phyloP scores from a whole-genome alignment of 2,797 vertebrate species.

The Pangasius larnaudii region DNA sequence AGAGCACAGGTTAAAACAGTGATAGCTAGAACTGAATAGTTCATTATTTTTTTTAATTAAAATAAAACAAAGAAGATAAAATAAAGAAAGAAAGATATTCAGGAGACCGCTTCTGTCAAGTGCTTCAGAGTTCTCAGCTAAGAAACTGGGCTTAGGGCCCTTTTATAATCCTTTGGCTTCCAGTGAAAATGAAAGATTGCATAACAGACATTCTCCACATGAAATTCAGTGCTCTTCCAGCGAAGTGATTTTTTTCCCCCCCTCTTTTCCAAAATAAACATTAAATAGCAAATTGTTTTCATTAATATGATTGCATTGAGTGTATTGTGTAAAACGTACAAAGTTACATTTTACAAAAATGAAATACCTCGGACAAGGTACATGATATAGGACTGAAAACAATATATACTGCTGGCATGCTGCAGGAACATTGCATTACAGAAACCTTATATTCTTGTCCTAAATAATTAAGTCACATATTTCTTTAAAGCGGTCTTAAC shows the following conservation, averaged over 20 bases:
- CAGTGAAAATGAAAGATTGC: not conserved
- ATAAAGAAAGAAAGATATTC: not conserved
- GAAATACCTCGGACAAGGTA: too few species aligned
- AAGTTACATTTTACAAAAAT: not conserved
- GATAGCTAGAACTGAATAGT: not conserved
- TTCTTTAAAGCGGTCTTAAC: not conserved
- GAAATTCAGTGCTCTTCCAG: not conserved
- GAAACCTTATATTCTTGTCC: not conserved
- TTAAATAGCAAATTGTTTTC: too few species aligned
- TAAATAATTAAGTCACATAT: not conserved
- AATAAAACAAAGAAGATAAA: not conserved
- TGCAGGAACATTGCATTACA: not conserved
- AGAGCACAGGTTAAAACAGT: slow-evolving; percentile 9
- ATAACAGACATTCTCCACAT: not conserved
- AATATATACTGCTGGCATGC: not conserved
- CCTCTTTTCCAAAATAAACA: too few species aligned
- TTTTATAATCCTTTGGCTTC: slow-evolving; percentile 14
- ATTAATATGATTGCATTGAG: not conserved
- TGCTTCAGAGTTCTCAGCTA: not conserved
- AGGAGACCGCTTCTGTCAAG: not conserved
- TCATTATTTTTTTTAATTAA: slow-evolving; percentile 9
- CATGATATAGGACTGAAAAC: not conserved
- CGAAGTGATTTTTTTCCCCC: not conserved
- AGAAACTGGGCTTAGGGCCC: not conserved
- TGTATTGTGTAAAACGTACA: not conserved